phyloP scores from a whole-genome alignment of 2,888 invertebrate species.

The Choreutis nemorana region DNA sequence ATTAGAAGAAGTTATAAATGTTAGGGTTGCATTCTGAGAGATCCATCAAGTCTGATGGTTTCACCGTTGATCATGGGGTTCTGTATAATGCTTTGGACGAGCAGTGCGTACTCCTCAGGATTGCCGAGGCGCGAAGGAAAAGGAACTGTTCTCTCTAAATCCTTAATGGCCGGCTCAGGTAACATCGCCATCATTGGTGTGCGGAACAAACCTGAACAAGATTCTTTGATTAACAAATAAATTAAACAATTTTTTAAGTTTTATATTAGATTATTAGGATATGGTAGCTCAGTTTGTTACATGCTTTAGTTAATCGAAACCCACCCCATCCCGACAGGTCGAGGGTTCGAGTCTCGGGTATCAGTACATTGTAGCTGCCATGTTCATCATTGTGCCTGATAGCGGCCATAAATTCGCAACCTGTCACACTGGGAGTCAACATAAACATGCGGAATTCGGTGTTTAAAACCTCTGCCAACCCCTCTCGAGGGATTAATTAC shows the following conservation, averaged over 20 bases:
- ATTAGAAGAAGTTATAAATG: too few species aligned
- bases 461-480: too few species aligned
- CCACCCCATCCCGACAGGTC: too few species aligned
- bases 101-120: conserved; percentile 59
- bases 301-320: too few species aligned
- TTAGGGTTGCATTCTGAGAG: conserved; percentile 64
- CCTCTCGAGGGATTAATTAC: too few species aligned
- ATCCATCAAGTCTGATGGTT: conserved; percentile 66
- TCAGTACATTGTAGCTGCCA: too few species aligned
- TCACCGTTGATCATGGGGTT: conserved; percentile 68
- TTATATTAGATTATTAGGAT: neutral
- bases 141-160: conserved; percentile 54
- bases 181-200: conserved; percentile 59
- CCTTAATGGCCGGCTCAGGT: conserved; percentile 56
- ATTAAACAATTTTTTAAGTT: conserved; percentile 1
- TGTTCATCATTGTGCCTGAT: too few species aligned
- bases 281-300: too few species aligned
- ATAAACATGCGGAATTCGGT: too few species aligned
- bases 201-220: conserved; percentile 62
- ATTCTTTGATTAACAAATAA: neutral
- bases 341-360: too few species aligned
- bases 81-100: conserved; percentile 63
- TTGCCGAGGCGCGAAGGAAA: conserved; percentile 63
- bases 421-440: too few species aligned
- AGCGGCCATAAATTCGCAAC: too few species aligned